These are phyloP conservation scores for Drosophila nigromelanica DNA, from an alignment of 1,140 invertebrate species.

Conservation along the genomic window DNA sequence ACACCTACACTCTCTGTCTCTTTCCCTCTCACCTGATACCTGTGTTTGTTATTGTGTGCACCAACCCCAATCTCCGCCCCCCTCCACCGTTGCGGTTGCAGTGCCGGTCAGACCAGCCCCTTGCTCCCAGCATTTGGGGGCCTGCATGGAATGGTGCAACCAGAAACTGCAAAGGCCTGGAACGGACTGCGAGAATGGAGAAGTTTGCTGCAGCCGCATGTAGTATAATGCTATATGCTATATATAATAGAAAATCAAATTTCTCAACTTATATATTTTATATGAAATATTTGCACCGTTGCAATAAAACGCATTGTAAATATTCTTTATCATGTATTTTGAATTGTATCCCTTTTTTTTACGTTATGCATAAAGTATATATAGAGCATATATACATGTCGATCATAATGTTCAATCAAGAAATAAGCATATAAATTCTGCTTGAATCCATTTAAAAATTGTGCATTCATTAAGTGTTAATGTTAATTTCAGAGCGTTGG, in stretches of 20 bases:
- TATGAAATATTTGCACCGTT: constrained; percentile 51
- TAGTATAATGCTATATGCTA: no score
- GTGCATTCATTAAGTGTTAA: no score
- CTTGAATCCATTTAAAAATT: no score
- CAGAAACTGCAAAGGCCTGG: constrained; percentile 59
- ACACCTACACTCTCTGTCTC: constrained; percentile 12
- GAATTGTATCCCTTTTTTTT: not conserved
- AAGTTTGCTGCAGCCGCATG: no score
- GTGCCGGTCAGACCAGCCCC: constrained; percentile 51
- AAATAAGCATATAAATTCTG: no score
- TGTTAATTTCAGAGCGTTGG: no score
- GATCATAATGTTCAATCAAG: no score
- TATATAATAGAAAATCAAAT: no score
- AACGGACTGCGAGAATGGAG: constrained; percentile 69
- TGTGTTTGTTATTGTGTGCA: constrained; percentile 1
- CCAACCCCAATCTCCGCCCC: constrained; percentile 28
- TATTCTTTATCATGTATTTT: constrained; percentile 19
- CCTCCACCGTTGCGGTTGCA: constrained; percentile 31
- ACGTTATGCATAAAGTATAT: no score
- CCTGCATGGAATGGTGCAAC: constrained; percentile 68
- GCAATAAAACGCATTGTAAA: constrained; percentile 48
- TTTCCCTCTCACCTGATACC: constrained; percentile 9
- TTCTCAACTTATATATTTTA: no score
- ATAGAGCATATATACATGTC: no score
- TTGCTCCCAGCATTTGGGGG: constrained; percentile 64